Base-by-base conservation (phyloP, 1,140 invertebrate species). In the Pinna nobilis region DNA sequence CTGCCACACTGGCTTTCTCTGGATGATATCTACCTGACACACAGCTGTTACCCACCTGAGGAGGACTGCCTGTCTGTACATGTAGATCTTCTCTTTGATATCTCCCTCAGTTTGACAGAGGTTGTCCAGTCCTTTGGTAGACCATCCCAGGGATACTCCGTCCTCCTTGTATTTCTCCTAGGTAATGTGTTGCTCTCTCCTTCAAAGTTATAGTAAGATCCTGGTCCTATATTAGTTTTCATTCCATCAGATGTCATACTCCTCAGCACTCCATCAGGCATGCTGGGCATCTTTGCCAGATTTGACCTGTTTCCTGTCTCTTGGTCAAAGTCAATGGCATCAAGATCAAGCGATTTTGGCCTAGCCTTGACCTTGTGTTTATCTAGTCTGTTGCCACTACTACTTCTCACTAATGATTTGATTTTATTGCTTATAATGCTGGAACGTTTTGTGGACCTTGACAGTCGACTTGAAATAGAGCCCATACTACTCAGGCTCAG, bases 41-140 rank as follows among this genome's bases (percentile, higher is more conserved):
- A 18, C 13, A 18, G 13, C 20, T 47, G 13, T 2, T 47, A 53
- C 73, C 39, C 53, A 87, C 85, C 86, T 76, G 86, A 87, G 5
- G 85, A 87, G 23, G 84, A 86, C 49, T 86, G 81, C 30, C 84
- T 55, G 33, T 87, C 86, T 70, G 86, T 84, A 30, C 77, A 79
- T 28, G 28, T 74, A 6, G 78, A 74, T 39, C 81, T 77, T 25
- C 81, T 70, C 70, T 85, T 85, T 15, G 81, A 82, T 39, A 86
- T 87, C 60, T 87, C 83, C 47, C 86, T 76, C 25, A 87, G 61
- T 65, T 83, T 84, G 2, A 87, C 86, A n/a, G 86, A 82, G 13
- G 84, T 86, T 18, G 84, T 86, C 84, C 86, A 86, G 66, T 87
- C 86, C 47, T 85, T 86, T 6, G 86, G 86, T 35, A 86, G 68